phyloP scores from a whole-genome alignment of 1,140 invertebrate species.

The Zaprionus taronus region DNA sequence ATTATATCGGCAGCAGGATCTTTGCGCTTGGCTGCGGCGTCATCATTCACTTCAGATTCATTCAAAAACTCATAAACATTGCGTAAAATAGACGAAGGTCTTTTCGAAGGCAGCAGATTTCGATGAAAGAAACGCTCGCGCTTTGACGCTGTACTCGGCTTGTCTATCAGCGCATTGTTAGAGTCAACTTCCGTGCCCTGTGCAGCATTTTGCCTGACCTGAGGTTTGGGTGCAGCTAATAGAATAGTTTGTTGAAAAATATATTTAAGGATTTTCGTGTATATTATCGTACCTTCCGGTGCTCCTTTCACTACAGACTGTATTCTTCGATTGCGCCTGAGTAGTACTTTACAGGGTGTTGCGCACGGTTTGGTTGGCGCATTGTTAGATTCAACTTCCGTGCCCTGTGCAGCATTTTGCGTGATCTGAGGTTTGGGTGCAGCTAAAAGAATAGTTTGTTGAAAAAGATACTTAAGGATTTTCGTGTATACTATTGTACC shows the following conservation, averaged over 20 bases:
- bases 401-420: background rate
- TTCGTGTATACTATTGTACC: background rate
- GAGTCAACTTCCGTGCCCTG: background rate
- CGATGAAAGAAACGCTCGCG: conserved; percentile 58
- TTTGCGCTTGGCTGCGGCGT: conserved; percentile 12
- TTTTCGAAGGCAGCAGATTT: conserved; percentile 31
- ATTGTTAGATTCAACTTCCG: no score
- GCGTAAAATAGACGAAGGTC: conserved; percentile 52
- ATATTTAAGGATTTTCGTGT: background rate
- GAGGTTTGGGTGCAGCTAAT: background rate
- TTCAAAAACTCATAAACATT: conserved; percentile 76
- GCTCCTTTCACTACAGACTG: background rate
- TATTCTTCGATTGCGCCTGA: background rate
- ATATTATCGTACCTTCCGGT: background rate
- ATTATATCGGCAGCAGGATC: conserved; percentile 75
- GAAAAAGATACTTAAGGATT: background rate
- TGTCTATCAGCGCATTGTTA: no score
- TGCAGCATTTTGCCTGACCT: background rate
- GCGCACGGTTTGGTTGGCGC: background rate
- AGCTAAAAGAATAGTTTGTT: background rate
- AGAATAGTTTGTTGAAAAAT: background rate
- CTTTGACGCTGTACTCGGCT: background rate
- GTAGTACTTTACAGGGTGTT: background rate
- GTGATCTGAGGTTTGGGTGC: background rate
- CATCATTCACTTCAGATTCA: conserved; percentile 65